Evolutionary conservation across 2,797 vertebrate genomes (phyloP), one percentile per base, ranked within the genome.

Genomic region (Lagodon rhomboides): DNA sequence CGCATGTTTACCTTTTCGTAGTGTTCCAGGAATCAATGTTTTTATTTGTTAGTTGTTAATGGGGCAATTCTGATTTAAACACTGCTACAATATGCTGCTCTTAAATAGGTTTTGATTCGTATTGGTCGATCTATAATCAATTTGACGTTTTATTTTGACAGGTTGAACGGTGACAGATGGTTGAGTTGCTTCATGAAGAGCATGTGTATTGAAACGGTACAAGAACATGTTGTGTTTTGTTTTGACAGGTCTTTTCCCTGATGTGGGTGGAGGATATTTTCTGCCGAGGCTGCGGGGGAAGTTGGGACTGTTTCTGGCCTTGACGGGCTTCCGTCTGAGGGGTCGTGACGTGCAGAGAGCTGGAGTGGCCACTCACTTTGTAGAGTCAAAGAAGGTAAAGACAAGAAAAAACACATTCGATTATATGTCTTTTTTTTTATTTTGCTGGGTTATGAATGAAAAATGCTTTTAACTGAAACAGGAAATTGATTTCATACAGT

Each of bases 251-350:
- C 94, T 99, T 50, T 98, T 99, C 82, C 98, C 98, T 60, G 98
- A 99, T 61, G 98, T 99, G 9, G 98, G 98, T 27, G 98, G 98
- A 34, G 98, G 98, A 34, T 96, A 97, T 90, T 99, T 99, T 90
- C 95, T 99, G 91, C 97, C 98, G 41, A 95, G 97, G 79, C 97
- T 99, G 46, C 87, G 83, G 68, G 98, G 98, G 72, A 97, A 95
- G 90, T 72, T 98, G 70, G 98, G 98, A 4, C 95, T 96, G 77
- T 98, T 95, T 89, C 95, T 99, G 20, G 98, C 90, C 0, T 91
- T 99, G 68, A 99, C 98, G 0, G 98, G 98, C 43, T 98, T 95
- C 85, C 93, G 98, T 71, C 94, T 99, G 61, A 98, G 94, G 86
- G 98, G 98, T 72, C 96, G 97, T 74, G 97, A 99, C n/a, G 96